Evolutionary conservation across 2,113 vertebrate genomes (phyloP).

Genomic region (Notarius quadriscutis): DNA sequence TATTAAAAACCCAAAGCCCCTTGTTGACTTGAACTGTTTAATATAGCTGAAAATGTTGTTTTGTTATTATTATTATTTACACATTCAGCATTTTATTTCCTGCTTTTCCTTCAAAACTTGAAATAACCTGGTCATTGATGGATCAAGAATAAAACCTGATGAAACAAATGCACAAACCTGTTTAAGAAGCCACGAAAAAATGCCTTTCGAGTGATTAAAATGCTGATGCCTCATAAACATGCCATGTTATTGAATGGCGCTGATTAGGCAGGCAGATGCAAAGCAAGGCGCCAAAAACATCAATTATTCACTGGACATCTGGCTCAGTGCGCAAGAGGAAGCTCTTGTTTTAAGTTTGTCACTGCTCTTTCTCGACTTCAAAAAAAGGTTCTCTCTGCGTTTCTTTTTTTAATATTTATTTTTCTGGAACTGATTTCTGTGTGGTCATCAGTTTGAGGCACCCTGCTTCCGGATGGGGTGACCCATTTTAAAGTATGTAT

Average conservation of each 20-base stretch:
- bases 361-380: conserved; percentile 26
- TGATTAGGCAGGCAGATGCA: conserved; percentile 46
- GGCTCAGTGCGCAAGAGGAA: conserved; percentile 32
- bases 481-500: conserved; percentile 29
- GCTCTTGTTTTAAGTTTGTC: conserved; percentile 42
- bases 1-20: conserved; percentile 27
- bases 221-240: conserved; percentile 42
- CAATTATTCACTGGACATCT: conserved; percentile 52
- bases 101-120: neutral
- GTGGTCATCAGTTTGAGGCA: conserved; percentile 5
- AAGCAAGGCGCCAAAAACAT: conserved; percentile 49
- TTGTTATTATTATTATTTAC: neutral
- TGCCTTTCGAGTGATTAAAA: conserved; percentile 44
- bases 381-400: neutral
- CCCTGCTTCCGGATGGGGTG: conserved; percentile 26
- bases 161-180: neutral
- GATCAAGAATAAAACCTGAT: conserved; percentile 6
- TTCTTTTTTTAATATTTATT: neutral
- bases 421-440: conserved; percentile 6
- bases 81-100: neutral
- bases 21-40: conserved; percentile 7
- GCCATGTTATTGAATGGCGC: conserved; percentile 40
- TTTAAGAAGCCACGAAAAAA: neutral
- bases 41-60: conserved; percentile 4
- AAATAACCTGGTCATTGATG: neutral